Evolutionary conservation across 1,140 invertebrate genomes (phyloP), one percentile per base, ranked within the genome.

Genomic region (Oryctes rhinoceros): DNA sequence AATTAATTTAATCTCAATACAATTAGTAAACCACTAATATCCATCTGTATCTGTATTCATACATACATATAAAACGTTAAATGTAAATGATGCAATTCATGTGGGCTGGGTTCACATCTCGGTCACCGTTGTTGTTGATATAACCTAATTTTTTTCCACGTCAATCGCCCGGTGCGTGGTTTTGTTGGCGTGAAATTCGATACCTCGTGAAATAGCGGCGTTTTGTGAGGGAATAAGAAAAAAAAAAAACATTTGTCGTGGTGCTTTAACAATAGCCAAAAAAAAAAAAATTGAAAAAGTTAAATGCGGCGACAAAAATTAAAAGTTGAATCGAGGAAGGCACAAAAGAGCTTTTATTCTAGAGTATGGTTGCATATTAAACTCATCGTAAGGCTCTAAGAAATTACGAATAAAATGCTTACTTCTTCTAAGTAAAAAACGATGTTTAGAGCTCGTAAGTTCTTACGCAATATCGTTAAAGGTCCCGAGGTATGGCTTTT

Each of bases 111-210:
- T 59, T 59, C 53, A 59, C 53, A 18, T 59, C 6, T 59, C 18
- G 15, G 53, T 59, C 18, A 15, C 18, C 18, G 53, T 18, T 59
- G 15, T 59, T 59, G 53, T 59, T 59, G 53, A 59, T 59, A 59
- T 59, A 59, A 59, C 53, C 53, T 18, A 59, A 59, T 59, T 59
- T 59, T 49, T 53, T 59, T 59, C 18, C 53, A 59, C 53, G 15
- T 18, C 53, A 15, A 59, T 59, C 13, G 53, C 53, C 53, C 53
- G 53, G 5, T 18, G 53, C 15, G 13, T 18, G 15, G 6, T 59
- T n/a, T 59, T 59, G 18, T 59, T 53, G 18, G 53, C 15, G 18
- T 59, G 53, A 59, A 59, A 59, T 59, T 59, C 6, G 53, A 59
- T 59, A 59, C n/a, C 53, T 13, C 15, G 7, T 59, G 53, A 59